Conservation (phyloP, 1,140 invertebrate genomes). For the Nomia melanderi region DNA sequence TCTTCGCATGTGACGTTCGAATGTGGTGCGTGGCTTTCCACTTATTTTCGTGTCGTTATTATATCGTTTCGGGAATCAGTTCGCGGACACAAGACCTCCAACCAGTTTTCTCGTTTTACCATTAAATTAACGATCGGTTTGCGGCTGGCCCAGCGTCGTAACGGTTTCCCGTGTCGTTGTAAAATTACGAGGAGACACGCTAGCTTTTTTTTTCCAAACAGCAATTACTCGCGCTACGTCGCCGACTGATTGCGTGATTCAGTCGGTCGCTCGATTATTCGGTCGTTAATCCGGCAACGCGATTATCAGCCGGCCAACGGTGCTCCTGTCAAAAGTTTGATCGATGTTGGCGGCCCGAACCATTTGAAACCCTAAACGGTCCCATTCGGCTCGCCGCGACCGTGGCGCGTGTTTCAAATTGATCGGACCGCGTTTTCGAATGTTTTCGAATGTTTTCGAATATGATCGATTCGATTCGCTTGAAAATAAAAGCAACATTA, state of each 20-base stretch:
- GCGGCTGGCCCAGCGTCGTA: background rate
- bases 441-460: background rate
- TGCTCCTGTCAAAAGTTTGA: slow-evolving; percentile 12
- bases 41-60: too few relatives aligned
- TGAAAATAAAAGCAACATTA: background rate
- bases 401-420: too few relatives aligned
- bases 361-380: background rate
- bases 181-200: background rate
- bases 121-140: background rate
- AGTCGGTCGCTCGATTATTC: background rate
- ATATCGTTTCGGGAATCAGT: too few relatives aligned
- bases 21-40: too few relatives aligned
- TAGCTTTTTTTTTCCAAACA: background rate
- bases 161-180: background rate
- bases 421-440: background rate
- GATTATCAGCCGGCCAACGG: slow-evolving; percentile 1
- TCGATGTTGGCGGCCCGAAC: background rate
- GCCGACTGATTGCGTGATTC: background rate
- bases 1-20: too few relatives aligned
- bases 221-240: background rate
- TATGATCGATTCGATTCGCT: background rate
- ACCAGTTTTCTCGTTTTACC: background rate
- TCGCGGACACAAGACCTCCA: too few relatives aligned
- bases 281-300: background rate
- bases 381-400: too few relatives aligned